These are phyloP conservation scores for Melospiza melodia DNA, from an alignment of 2,113 vertebrate species.

Conservation along the genomic window DNA sequence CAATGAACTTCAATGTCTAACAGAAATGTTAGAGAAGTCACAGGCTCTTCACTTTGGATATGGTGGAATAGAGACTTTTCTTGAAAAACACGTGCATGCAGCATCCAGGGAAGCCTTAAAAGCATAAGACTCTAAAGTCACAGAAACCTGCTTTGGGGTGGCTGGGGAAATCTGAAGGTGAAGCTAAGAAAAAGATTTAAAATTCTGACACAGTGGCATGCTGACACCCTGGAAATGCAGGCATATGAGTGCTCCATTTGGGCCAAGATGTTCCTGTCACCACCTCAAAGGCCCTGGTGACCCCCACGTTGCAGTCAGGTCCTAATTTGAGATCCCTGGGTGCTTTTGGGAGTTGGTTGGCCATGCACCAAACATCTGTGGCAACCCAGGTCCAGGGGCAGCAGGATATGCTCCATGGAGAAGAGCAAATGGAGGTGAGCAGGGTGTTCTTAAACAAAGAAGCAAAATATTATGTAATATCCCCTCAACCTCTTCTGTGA, in stretches of 20 bases:
- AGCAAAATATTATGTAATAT: background rate
- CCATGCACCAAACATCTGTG: background rate
- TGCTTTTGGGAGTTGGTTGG: accelerated
- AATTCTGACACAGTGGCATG: background rate
- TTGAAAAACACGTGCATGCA: background rate
- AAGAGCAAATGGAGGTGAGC: background rate
- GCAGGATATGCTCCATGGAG: background rate
- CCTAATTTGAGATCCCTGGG: background rate
- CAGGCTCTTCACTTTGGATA: background rate
- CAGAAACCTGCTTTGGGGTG: background rate
- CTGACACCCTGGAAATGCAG: background rate
- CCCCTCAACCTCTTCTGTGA: background rate
- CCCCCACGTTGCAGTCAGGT: background rate
- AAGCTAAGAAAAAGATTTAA: background rate
- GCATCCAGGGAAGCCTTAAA: background rate
- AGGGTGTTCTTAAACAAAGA: background rate
- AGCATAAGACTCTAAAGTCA: background rate
- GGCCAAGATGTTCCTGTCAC: background rate
- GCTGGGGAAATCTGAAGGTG: background rate
- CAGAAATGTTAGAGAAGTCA: background rate
- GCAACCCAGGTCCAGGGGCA: background rate
- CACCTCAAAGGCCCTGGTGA: background rate
- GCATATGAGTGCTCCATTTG: accelerated
- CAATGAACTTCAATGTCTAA: background rate
- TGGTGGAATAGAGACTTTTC: background rate